Base-by-base conservation (phyloP, 2,113 vertebrate genomes). In the Hippocampus comes region DNA sequence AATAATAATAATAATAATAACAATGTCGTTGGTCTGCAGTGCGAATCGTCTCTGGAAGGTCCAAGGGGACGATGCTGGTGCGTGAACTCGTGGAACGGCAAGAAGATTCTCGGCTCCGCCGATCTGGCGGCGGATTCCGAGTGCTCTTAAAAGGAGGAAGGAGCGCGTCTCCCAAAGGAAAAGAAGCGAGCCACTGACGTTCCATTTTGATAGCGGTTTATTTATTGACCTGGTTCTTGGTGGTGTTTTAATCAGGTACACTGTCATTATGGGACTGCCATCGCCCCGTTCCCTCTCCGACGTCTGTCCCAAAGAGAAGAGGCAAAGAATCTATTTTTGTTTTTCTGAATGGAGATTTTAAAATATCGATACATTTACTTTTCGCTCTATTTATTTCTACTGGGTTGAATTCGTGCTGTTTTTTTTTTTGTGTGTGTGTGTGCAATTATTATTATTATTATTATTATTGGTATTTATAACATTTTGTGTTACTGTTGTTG, bases 21-120 rank as follows among this genome's bases (percentile, higher is more conserved):
- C 23, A 4, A 59, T 48, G 74, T 9, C 63, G 9, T 57, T 65
- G 59, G 67, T 67, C 55, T 68, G 25, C 90, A 99, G 97, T 99
- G 97, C 0, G 95, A 97, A 86, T 94, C 96, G 0, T 93, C 93
- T 17, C 84, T 99, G 89, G 93, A 96, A 0, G 95, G 95, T 55
- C 94, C 94, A 74, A 85, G 89, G 56, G 95, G 95, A 61, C 93
- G 86, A 77, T 99, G 97, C 85, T 99, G 97, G 97, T 99, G 97
- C 21, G 97, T 98, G 66, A 92, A 92, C 72, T 93, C 94, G 23
- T 95, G 93, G 93, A 96, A 80, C 0, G 96, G 97, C 14, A 96
- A 94, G 91, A 95, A 82, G 86, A 92, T 96, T 81, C 90, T 91
- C 27, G 94, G 92, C 18, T 94, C 93, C 49, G 84, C 84, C 57